A percentile compares a stretch with the other conserved stretches of the same genome.
Conservation (phyloP, 1,140 invertebrate genomes). For the Drosophila serrata region DNA sequence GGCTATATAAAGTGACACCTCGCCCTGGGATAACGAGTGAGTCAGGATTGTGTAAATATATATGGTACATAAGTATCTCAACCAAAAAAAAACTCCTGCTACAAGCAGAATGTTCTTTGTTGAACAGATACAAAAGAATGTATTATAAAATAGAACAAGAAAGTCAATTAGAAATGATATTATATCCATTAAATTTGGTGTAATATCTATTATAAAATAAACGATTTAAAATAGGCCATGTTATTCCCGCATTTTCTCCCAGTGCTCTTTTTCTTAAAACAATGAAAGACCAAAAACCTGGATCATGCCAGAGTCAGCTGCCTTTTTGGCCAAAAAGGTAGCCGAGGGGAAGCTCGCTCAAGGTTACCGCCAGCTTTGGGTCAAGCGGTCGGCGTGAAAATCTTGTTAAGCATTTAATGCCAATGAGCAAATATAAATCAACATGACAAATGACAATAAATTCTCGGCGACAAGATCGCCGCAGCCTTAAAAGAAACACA, state of each 20-base stretch:
- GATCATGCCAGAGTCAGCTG: constrained; percentile 11
- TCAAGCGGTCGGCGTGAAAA: constrained; percentile 70
- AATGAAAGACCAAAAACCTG: constrained; percentile 16
- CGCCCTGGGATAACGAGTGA: constrained; percentile 21
- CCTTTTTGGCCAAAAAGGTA: constrained; percentile 12
- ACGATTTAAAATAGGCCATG: neutral
- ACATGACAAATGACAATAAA: constrained; percentile 79
- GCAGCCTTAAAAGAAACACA: constrained; percentile 30
- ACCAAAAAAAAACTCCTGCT: constrained; percentile 34
- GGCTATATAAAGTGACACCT: constrained; percentile 59
- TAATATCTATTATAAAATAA: too few relatives aligned
- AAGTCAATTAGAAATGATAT: neutral
- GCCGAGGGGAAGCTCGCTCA: constrained; percentile 32
- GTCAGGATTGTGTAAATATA: constrained; percentile 19
- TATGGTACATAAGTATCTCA: constrained; percentile 2
- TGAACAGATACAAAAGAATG: neutral
- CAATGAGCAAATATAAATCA: constrained; percentile 81
- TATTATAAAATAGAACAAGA: neutral
- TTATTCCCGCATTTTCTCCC: neutral
- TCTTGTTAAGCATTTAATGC: constrained; percentile 78
- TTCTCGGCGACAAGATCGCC: constrained; percentile 59
- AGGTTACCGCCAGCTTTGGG: constrained; percentile 69
- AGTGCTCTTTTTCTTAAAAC: constrained; percentile 5
- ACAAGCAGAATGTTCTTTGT: neutral
- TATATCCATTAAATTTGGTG: too few relatives aligned